A percentile compares a stretch with the other conserved stretches of the same genome.
These are phyloP conservation scores for Abscondita cerata DNA, from an alignment of 2,888 invertebrate genomes.

Conservation along the genomic window DNA sequence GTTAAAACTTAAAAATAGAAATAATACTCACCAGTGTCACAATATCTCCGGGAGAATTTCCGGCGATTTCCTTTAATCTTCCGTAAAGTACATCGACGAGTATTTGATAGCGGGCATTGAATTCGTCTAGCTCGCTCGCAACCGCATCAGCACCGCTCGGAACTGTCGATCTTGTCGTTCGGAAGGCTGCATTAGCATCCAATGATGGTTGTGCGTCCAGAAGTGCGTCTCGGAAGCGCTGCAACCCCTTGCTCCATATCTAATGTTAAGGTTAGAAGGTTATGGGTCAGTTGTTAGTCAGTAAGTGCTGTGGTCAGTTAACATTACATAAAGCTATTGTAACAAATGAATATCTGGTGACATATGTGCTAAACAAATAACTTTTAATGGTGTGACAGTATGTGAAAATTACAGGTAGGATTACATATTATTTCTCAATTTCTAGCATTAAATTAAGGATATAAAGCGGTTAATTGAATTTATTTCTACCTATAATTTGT, in stretches of 20 bases:
- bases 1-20: conserved; percentile 6
- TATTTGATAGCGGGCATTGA: conserved; percentile 81
- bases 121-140: conserved; percentile 77
- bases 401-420: background rate
- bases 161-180: conserved; percentile 53
- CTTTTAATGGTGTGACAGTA: conserved; percentile 7
- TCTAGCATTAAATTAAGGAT: no score
- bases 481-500: no score
- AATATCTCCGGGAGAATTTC: conserved; percentile 74
- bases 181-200: conserved; percentile 63
- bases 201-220: conserved; percentile 84
- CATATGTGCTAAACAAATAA: conserved; percentile 18
- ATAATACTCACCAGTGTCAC: conserved; percentile 74
- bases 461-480: no score
- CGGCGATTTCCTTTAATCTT: conserved; percentile 71
- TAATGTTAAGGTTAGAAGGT: conserved; percentile 64
- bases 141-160: conserved; percentile 74
- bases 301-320: conserved; percentile 54
- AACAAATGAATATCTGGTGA: conserved; percentile 16
- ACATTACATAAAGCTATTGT: conserved; percentile 29
- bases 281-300: conserved; percentile 64
- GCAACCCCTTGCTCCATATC: conserved; percentile 87
- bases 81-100: conserved; percentile 74
- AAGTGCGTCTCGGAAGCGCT: conserved; percentile 82
- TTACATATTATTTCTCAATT: no score